Evolutionary conservation across 2,113 vertebrate genomes (phyloP), one percentile per base, ranked within the genome.

Genomic region (Paralichthys olivaceus): DNA sequence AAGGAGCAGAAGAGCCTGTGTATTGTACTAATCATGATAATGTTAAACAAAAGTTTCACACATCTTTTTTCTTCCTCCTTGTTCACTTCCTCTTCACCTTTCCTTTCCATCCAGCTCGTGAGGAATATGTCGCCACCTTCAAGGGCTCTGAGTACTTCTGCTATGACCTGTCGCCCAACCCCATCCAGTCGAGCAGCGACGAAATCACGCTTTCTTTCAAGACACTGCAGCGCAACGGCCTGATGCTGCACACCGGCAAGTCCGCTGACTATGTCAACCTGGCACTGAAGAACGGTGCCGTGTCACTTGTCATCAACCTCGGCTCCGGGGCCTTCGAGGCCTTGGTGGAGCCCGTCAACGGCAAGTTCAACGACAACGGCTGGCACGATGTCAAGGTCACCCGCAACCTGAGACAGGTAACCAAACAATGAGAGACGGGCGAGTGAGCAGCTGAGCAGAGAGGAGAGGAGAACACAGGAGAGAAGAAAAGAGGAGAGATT

Each of bases 361-460:
- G 98, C 92, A 99, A 99, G 95, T 99, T 99, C 97, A 99, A 99
- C 96, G 98, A 99, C 97, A 99, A 99, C 96, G 94, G 95, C 95
- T 99, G 98, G 98, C 98, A 99, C 95, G 97, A 99, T 95, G 98
- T 99, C 94, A 99, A 99, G 96, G 98, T 99, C 95, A 99, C 98
- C 93, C 97, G 98, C 96, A 99, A 99, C 95, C 96, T 99, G 95
- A 97, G 98, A 98, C 98, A 99, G 98, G 98, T 99, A 99, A 98
- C 97, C 95, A 96, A 95, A 96, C 96, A 95, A 96, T 96, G 94
- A 92, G 94, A 92, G 92, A 57, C 67, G 85, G 80, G 86, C 69
- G 79, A 74, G 77, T 56, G 82, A 86, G 80, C 57, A 37, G 55
- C 80, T 60, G 62, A 75, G 60, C 66, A 34, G 61, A 72, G 68